A percentile compares a stretch with the other conserved stretches of the same genome.
These are phyloP conservation scores for Euthynnus affinis DNA, from an alignment of 2,797 vertebrate species.

Conservation along the genomic window DNA sequence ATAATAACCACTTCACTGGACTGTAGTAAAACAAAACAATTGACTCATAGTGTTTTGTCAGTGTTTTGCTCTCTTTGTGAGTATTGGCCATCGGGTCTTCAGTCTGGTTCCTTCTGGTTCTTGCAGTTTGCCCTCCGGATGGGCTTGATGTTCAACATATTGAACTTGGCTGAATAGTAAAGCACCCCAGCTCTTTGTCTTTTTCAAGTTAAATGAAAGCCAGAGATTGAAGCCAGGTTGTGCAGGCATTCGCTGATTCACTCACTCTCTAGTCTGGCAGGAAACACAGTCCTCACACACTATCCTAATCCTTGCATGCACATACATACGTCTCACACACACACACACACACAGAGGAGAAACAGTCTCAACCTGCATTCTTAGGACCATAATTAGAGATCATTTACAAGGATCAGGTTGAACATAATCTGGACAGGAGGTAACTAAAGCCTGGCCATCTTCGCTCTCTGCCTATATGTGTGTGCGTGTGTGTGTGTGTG, in stretches of 20 bases:
- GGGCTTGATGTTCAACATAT: conserved; percentile 58
- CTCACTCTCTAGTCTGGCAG: conserved; percentile 52
- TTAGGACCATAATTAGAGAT: conserved; percentile 79
- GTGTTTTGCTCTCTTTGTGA: conserved; percentile 23
- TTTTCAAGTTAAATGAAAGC: conserved; percentile 70
- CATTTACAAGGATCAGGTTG: conserved; percentile 82
- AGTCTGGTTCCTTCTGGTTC: conserved; percentile 38
- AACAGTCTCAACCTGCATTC: conserved; percentile 72
- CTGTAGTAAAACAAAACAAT: conserved; percentile 9
- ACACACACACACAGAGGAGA: conserved; percentile 56
- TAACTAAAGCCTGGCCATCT: conserved; percentile 71
- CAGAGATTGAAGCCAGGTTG: conserved; percentile 71
- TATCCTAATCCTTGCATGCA: conserved; percentile 62
- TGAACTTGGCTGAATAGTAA: conserved; percentile 53
- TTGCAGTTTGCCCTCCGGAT: conserved; percentile 53
- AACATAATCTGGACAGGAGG: conserved; percentile 80
- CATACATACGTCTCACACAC: conserved; percentile 26
- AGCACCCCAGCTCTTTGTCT: conserved; percentile 54
- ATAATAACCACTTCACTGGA: not conserved
- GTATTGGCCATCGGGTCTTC: conserved; percentile 21
- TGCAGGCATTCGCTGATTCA: conserved; percentile 54
- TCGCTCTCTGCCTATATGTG: conserved; percentile 4
- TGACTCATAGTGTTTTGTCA: conserved; percentile 8
- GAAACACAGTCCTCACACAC: conserved; percentile 59
- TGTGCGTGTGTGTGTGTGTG: conserved; percentile 28